Evolutionary conservation across 2,797 vertebrate species (phyloP), one percentile per base, ranked within the genome.

Genomic region (Lates japonicus): DNA sequence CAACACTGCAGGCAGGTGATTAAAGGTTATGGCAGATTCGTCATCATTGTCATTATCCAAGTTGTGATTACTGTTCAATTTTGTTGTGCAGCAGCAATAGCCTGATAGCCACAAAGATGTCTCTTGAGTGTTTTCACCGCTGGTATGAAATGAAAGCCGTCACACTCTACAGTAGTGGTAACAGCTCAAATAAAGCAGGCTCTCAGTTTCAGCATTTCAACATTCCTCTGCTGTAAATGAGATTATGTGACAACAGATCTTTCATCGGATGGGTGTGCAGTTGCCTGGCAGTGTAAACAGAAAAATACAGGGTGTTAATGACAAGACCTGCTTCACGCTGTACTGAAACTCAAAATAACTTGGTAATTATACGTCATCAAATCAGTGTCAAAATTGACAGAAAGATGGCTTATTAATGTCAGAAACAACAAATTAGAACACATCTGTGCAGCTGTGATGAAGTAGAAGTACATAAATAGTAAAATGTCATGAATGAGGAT

Each of bases 21-120:
- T 54, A 60, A 79, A 71, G 58, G 48, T 81, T 76, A 66, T 52
- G 58, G 75, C 31, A 22, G 59, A 75, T 72, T 41, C 35, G 59
- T 74, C 59, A 64, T 72, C 31, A 44, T 52, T 62, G 66, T 66
- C 62, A 73, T 86, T 81, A 68, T 76, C 46, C 12, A 65, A 81
- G 29, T 71, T 16, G 29, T 83, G 4, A 74, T 80, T 73, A 58
- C 49, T 62, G 83, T 70, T 68, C 52, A 63, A 33, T 76, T 79
- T 63, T 63, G 42, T 55, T 68, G 17, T 52, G 41, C 31, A 41
- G 49, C 22, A 66, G 55, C 54, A 55, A 72, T 52, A 62, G 42
- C 22, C 51, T 72, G 39, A 74, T 63, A 68, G 59, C 41, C n/a
- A 59, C 55, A 51, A 52, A 78, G 20, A 73, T 63, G 20, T 73